Base-by-base conservation (phyloP, 2,113 vertebrate species). In the Hemiscyllium ocellatum region DNA sequence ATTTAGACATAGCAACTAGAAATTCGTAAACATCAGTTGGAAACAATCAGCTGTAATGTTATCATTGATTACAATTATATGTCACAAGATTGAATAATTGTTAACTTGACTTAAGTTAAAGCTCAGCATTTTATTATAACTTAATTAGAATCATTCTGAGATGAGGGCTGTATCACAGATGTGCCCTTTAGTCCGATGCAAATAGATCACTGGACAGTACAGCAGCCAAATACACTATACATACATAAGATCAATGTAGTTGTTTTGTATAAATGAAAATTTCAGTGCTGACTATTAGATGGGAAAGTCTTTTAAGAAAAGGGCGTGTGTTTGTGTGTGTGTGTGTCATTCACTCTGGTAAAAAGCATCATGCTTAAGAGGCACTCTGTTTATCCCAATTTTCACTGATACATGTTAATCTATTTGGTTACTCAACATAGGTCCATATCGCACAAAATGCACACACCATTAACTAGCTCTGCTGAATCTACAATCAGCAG, bases 371-470 rank as follows among this genome's bases (percentile, higher is more conserved):
- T 66, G 89, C 56, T 37, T 66, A 66, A 61, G n/a, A 33, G 52
- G 87, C 87, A 33, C n/a, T 37, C n/a, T 65, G 56, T 65, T 33
- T 93, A 66, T 93, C 65, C 89, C 61, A 68, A 37, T 37, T 93
- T 91, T 93, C 33, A n/a, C 61, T 66, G 26, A n/a, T 37, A 37
- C 61, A 93, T 93, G 89, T 66, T 93, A n/a, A 93, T 66, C 89
- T 61, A 93, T 68, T 61, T 33, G 56, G 19, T 93, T 93, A 66
- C n/a, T 93, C n/a, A 93, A 68, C 61, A 37, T 33, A 13, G n/a
- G n/a, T n/a, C 89, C 89, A 93, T 19, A 66, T 37, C 37, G 61
- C 17, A 93, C 89, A 93, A 93, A 68, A 37, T 93, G 17, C 65
- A 93, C 61, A 93, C 61, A 42, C 33, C 65, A 93, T 56, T n/a